A percentile compares a stretch with the other conserved stretches of the same genome.
Conservation (phyloP, 2,888 invertebrate species). For the Tipula unca region DNA sequence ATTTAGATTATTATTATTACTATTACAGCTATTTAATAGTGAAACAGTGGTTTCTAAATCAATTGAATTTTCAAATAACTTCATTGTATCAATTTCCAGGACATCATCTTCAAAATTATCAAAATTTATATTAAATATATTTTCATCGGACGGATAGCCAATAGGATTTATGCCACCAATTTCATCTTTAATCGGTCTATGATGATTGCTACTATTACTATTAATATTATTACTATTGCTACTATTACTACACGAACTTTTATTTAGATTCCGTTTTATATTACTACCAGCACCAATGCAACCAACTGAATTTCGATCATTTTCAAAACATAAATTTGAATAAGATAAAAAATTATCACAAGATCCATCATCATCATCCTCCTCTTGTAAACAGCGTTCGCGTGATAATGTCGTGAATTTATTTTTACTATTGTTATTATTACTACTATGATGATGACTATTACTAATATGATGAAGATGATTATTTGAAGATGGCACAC, state of each 20-base stretch:
- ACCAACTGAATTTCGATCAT: slow-evolving; percentile 21
- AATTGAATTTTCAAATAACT: slow-evolving; percentile 17
- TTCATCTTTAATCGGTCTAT: slow-evolving; percentile 9
- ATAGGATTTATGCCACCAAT: slow-evolving; percentile 22
- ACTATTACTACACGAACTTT: not conserved
- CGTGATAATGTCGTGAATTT: slow-evolving; percentile 22
- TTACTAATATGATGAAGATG: not conserved
- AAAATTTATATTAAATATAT: slow-evolving; percentile 29
- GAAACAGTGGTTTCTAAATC: slow-evolving; percentile 3
- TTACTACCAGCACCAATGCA: slow-evolving; percentile 19
- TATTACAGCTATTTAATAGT: not conserved
- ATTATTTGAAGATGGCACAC: not conserved
- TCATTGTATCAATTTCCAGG: slow-evolving; percentile 23
- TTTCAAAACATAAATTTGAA: slow-evolving; percentile 27
- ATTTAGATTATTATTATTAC: not conserved
- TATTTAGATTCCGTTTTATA: slow-evolving; percentile 18
- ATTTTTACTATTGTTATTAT: slow-evolving; percentile 18
- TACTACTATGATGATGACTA: not conserved
- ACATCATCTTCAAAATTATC: slow-evolving; percentile 25
- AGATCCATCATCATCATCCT: slow-evolving; percentile 25
- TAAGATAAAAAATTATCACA: slow-evolving; percentile 24
- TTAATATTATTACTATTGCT: not conserved
- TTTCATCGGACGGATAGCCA: slow-evolving; percentile 28
- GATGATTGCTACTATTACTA: not conserved
- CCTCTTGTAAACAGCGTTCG: slow-evolving; percentile 26